Percentiles rank a stretch among this genome's conserved stretches.
phyloP scores from a whole-genome alignment of 2,888 invertebrate species.

The Heteromurus nitidus region DNA sequence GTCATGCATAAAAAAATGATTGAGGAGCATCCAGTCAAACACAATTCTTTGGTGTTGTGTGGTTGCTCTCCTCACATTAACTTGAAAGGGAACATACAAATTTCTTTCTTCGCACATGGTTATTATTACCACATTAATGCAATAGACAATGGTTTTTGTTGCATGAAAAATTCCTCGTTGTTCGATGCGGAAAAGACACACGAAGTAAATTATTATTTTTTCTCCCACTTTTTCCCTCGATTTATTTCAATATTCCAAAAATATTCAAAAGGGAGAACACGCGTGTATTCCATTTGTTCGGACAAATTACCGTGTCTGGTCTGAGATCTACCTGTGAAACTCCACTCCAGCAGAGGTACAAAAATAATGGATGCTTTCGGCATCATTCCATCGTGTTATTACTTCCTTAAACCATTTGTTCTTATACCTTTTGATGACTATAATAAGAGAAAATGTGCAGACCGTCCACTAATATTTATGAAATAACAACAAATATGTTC shows the following conservation, averaged over 20 bases:
- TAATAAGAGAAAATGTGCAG: slow-evolving; percentile 24
- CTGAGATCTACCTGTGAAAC: no score
- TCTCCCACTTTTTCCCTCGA: slow-evolving; percentile 19
- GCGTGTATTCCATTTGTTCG: slow-evolving; percentile 31
- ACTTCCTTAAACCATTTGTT: slow-evolving; percentile 62
- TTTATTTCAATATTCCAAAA: slow-evolving; percentile 62
- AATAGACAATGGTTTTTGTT: neutral
- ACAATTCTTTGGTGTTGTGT: no score
- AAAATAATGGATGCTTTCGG: slow-evolving; percentile 61
- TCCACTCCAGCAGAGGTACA: no score
- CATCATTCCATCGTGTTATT: slow-evolving; percentile 48
- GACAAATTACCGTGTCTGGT: slow-evolving; percentile 48
- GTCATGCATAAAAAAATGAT: no score
- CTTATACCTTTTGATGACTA: slow-evolving; percentile 27
- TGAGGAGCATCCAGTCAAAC: no score
- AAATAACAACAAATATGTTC: no score
- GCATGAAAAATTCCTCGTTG: no score
- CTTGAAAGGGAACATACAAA: neutral
- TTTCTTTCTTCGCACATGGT: neutral
- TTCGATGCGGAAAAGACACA: no score
- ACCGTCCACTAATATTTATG: no score
- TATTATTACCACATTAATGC: slow-evolving; percentile 32
- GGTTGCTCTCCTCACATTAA: neutral
- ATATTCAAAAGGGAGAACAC: slow-evolving; percentile 50
- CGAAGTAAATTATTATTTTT: neutral